A percentile compares a stretch with the other conserved stretches of the same genome.
phyloP scores from a whole-genome alignment of 2,113 vertebrate genomes.

The Tupaia tana region DNA sequence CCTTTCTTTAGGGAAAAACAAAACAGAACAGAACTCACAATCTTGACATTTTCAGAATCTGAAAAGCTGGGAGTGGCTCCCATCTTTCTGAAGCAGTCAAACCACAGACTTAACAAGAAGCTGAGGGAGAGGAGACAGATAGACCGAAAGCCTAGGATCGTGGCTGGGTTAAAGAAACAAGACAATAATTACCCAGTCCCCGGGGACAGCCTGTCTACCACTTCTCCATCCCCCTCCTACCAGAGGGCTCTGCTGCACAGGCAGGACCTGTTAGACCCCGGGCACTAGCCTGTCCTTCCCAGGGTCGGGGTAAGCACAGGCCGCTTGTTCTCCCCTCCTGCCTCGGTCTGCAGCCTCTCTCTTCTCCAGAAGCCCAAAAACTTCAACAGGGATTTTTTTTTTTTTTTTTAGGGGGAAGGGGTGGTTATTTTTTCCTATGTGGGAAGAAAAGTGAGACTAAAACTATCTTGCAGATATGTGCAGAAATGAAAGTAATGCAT shows the following conservation, averaged over 20 bases:
- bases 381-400: too few relatives aligned
- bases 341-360: neutral
- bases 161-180: constrained; percentile 31
- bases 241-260: neutral
- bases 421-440: too few relatives aligned
- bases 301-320: neutral
- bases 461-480: too few relatives aligned
- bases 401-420: too few relatives aligned
- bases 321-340: neutral
- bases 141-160: neutral
- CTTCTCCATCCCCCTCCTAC: neutral
- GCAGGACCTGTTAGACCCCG: neutral
- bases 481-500: neutral
- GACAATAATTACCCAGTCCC: neutral
- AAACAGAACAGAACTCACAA: neutral
- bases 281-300: neutral
- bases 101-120: constrained; percentile 7
- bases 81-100: neutral
- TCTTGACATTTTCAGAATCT: constrained; percentile 51
- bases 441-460: too few relatives aligned
- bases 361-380: neutral
- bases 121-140: neutral
- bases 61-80: neutral
- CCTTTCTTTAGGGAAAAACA: neutral
- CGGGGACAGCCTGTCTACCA: neutral